Evolutionary conservation across 2,113 vertebrate species (phyloP).

Genomic region (Otocyon megalotis): DNA sequence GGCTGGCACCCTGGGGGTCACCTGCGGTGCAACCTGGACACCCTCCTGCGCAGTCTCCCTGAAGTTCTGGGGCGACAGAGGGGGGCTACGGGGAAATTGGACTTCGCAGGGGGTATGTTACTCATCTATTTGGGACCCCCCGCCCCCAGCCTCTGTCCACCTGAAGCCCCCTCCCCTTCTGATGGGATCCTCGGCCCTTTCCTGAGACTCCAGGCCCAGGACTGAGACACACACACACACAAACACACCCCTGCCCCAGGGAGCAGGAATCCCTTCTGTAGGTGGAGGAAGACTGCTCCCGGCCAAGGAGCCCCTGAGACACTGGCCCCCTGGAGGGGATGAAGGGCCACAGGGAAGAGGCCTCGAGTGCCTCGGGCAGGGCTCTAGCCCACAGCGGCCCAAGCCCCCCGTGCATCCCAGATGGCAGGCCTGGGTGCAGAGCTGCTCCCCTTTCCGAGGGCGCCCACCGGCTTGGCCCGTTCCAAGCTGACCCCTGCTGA

Average conservation of each 20-base stretch:
- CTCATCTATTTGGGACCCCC: neutral
- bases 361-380: no score
- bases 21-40: neutral
- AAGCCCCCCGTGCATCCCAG: no score
- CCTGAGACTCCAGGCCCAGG: no score
- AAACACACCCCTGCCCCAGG: neutral
- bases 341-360: neutral
- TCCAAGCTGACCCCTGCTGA: no score
- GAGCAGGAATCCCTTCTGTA: neutral
- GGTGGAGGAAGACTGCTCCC: neutral
- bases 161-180: no score
- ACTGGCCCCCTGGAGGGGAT: neutral
- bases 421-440: no score
- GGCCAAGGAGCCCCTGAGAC: neutral
- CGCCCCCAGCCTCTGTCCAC: no score
- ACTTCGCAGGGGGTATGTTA: conserved; percentile 1
- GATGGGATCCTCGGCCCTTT: no score
- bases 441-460: no score
- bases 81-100: conserved; percentile 21
- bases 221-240: no score
- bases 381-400: no score
- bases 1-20: neutral
- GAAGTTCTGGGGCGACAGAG: neutral
- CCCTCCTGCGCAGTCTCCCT: neutral
- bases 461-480: no score